Conservation (phyloP, 2,113 vertebrate species). For the Probosciger aterrimus region DNA sequence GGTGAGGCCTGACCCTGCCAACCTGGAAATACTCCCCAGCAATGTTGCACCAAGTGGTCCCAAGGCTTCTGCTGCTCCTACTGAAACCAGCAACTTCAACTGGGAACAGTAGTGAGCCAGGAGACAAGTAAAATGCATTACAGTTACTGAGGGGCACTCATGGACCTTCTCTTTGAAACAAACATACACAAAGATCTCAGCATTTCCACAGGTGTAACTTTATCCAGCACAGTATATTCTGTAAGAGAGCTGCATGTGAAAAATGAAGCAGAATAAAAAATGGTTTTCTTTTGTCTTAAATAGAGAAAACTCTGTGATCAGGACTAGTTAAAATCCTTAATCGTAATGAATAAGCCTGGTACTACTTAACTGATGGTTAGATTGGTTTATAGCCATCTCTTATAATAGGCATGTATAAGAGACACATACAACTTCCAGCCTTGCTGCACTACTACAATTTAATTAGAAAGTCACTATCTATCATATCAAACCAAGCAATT, state of each 20-base stretch:
- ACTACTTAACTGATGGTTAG: background rate
- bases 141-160: background rate
- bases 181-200: background rate
- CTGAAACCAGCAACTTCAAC: background rate
- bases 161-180: background rate
- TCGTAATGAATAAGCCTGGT: background rate
- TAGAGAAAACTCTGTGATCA: background rate
- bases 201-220: background rate
- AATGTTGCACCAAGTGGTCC: background rate
- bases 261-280: background rate
- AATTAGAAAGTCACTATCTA: background rate
- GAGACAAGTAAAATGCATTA: background rate
- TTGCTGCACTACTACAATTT: background rate
- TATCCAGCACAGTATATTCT: background rate
- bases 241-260: background rate
- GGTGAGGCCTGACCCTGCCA: background rate
- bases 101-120: background rate
- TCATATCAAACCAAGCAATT: background rate
- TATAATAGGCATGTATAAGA: accelerated
- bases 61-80: background rate
- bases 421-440: background rate
- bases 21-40: background rate
- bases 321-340: background rate
- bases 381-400: background rate
- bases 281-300: background rate